Evolutionary conservation across 2,797 vertebrate species (phyloP), one percentile per base, ranked within the genome.

Genomic region (Pipistrellus kuhlii): DNA sequence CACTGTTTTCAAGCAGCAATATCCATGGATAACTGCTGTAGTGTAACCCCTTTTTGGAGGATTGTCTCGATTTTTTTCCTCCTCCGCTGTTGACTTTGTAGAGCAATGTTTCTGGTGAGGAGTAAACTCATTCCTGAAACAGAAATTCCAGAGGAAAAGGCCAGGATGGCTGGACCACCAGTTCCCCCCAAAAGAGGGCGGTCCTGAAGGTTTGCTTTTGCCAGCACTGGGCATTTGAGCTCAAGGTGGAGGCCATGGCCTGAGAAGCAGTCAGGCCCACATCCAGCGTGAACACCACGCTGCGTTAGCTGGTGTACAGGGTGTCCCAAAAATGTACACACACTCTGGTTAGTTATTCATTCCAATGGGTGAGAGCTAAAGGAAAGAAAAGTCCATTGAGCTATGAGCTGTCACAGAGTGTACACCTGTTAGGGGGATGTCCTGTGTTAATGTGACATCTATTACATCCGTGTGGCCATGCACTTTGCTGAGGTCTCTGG

Each of bases 21-120:
- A 7, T 46, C 80, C 21, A 0, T 23, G 55, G 32, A 27, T 0
- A n/a, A 17, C 0, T 3, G 3, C n/a, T 25, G 4, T 1, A 1
- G 27, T 46, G 0, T 7, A 23, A 66, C 30, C 27, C 59, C 20
- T 23, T n/a, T n/a, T 51, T 64, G 15, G 7, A 25, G 64, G 27
- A 32, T 64, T 25, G 2, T 46, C 15, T 83, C 41, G 6, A 51
- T 51, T 89, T n/a, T 66, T 30, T 32, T 66, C 17, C 85, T 66
- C 4, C 55, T 68, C 68, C 73, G 23, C 5, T 41, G 23, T 38
- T 4, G 35, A 51, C 62, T 77, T 68, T n/a, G 46, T 5, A 11
- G 35, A 62, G 30, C 72, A 6, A 18, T 32, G 57, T 69, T 76
- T 75, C 80, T 41, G 17, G 20, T 55, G 41, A 69, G n/a, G 53